phyloP scores from a whole-genome alignment of 2,797 vertebrate species.

The Tapera naevia region DNA sequence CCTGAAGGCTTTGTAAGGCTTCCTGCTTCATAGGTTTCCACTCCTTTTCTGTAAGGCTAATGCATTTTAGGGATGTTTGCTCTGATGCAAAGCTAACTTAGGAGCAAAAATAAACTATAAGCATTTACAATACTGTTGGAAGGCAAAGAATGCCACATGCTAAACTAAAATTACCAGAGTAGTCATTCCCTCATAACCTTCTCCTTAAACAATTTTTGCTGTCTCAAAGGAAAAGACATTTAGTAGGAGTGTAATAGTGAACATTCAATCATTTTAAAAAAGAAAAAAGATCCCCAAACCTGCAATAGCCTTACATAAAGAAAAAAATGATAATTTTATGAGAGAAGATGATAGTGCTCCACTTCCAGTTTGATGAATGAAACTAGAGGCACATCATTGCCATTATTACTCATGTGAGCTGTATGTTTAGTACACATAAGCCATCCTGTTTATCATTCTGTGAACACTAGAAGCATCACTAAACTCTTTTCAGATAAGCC shows the following conservation, averaged over 20 bases:
- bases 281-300: background rate
- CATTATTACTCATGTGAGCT: background rate
- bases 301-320: background rate
- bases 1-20: slow-evolving; percentile 68
- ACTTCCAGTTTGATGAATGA: slow-evolving; percentile 2
- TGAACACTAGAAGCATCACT: background rate
- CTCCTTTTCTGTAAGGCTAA: slow-evolving; percentile 68
- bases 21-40: slow-evolving; percentile 71
- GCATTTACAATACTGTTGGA: slow-evolving; percentile 35
- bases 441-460: background rate
- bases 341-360: background rate
- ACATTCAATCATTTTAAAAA: background rate
- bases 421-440: background rate
- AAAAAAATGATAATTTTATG: background rate
- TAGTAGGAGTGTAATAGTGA: background rate
- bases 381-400: background rate
- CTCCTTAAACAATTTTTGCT: slow-evolving; percentile 12
- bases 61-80: slow-evolving; percentile 72
- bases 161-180: slow-evolving; percentile 40
- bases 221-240: background rate
- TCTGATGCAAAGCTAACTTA: slow-evolving; percentile 71
- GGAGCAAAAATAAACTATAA: slow-evolving; percentile 68
- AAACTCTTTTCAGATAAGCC: background rate
- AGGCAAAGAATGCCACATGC: slow-evolving; percentile 35
- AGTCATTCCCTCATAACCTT: background rate